Base-by-base conservation (phyloP, 2,888 invertebrate genomes). In the Meiosimyza platycephala region DNA sequence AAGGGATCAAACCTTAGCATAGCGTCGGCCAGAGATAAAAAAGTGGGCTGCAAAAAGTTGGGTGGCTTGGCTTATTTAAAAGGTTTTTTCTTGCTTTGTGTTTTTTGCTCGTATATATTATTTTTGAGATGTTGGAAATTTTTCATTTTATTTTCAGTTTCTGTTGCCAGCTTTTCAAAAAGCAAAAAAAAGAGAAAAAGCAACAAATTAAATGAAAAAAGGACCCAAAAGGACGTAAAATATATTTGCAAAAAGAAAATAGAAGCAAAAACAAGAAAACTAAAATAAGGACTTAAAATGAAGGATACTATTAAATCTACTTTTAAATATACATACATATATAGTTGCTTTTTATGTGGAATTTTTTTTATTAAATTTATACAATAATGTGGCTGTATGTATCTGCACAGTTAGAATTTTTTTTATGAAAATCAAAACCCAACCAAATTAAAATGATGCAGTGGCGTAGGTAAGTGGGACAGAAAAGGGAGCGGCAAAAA, bases 41-140 rank as follows among this genome's bases (percentile, higher is more conserved):
- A 62, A 62, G 62, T 40, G 62, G 62, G 62, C 16, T 62, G n/a
- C n/a, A 60, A 13, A 51, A 12, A 40, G 12, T 70, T 64, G 48
- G 13, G 50, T 16, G 47, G 59, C 73, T 52, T 74, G 71, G 67
- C 12, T 54, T 57, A 16, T 51, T 13, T 79, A 47, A 73, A 70
- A 70, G 64, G 48, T 62, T 16, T 73, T 71, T 65, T 64, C 72
- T 75, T 69, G 74, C 28, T 72, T 64, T 73, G 74, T 69, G 74
- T 52, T 72, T 63, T 72, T 71, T 63, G 15, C 72, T 48, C 22
- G 28, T 63, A 18, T 18, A 62, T 52, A 62, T 70, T 54, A 70
- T 70, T 70, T 40, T 63, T 63, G 63, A 70, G 70, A 70, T 70
- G 63, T 62, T 63, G 70, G 52, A 54, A 70, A 70, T 70, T 70